A percentile compares a stretch with the other conserved stretches of the same genome.
phyloP scores from a whole-genome alignment of 2,797 vertebrate genomes.

The Sparidentex hasta region DNA sequence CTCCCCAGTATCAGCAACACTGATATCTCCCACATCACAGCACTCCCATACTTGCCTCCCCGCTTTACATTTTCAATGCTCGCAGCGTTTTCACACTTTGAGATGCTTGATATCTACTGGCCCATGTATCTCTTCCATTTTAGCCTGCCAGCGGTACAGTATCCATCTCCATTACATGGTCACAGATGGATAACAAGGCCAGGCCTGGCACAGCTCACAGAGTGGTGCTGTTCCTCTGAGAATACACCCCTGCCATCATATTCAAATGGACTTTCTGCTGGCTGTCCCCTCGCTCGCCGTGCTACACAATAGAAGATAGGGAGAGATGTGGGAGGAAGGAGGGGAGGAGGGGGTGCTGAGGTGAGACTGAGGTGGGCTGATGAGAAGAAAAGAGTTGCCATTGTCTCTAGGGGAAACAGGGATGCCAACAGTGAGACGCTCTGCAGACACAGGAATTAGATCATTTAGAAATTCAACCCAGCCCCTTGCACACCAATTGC shows the following conservation, averaged over 20 bases:
- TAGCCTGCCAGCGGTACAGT: slow-evolving; percentile 64
- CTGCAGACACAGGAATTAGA: slow-evolving; percentile 78
- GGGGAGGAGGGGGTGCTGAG: slow-evolving; percentile 38
- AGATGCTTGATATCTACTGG: slow-evolving; percentile 65
- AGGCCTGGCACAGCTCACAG: slow-evolving; percentile 68
- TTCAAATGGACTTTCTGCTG: slow-evolving; percentile 77
- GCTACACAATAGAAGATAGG: slow-evolving; percentile 55
- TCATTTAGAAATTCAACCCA: slow-evolving; percentile 81
- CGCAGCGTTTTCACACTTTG: slow-evolving; percentile 56
- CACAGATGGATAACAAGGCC: slow-evolving; percentile 80
- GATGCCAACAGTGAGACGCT: slow-evolving; percentile 69
- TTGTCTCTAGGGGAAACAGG: slow-evolving; percentile 72
- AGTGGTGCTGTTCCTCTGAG: slow-evolving; percentile 72
- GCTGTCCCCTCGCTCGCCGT: slow-evolving; percentile 50
- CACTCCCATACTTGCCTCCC: slow-evolving; percentile 5
- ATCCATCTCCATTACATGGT: slow-evolving; percentile 79
- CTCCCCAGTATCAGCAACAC: slow-evolving; percentile 13
- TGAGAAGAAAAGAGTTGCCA: slow-evolving; percentile 74
- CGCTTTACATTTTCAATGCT: slow-evolving; percentile 60
- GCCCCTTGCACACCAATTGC: slow-evolving; percentile 64
- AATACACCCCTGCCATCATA: slow-evolving; percentile 76
- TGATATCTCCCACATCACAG: slow-evolving; percentile 36
- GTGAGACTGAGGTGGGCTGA: slow-evolving; percentile 73
- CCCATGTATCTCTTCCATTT: slow-evolving; percentile 60
- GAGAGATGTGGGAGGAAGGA: slow-evolving; percentile 42